Evolutionary conservation across 2,888 invertebrate genomes (phyloP).

Genomic region (Hirtodrosophila cameraria): DNA sequence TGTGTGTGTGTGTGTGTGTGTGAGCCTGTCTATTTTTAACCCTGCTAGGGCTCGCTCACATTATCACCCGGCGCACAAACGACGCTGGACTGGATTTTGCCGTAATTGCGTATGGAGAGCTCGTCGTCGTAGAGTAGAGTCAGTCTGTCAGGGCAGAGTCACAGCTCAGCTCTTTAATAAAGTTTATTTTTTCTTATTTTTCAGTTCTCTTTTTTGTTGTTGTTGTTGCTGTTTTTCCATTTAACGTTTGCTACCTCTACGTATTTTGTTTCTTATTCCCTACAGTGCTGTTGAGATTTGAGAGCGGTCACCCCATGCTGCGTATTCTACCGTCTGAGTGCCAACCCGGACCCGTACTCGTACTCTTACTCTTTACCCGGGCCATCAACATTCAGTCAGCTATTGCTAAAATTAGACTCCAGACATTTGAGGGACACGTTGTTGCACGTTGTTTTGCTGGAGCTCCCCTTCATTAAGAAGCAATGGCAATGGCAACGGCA

Average conservation of each 20-base stretch:
- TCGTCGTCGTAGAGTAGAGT: constrained; percentile 45
- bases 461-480: constrained; percentile 62
- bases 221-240: too few species aligned
- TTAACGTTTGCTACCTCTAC: constrained; percentile 30
- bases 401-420: constrained; percentile 73
- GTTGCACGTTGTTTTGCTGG: constrained; percentile 46
- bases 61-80: constrained; percentile 65
- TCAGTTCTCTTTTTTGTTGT: constrained; percentile 40
- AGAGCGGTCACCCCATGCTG: constrained; percentile 74
- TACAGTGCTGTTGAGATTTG: constrained; percentile 51
- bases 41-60: constrained; percentile 46
- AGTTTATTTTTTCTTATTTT: constrained; percentile 46
- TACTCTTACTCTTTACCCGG: constrained; percentile 10
- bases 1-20: constrained; percentile 10
- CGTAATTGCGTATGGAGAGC: constrained; percentile 77
- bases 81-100: constrained; percentile 62
- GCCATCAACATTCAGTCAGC: constrained; percentile 25
- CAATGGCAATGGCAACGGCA: constrained; percentile 48
- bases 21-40: constrained; percentile 62
- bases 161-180: constrained; percentile 71
- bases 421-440: constrained; percentile 51
- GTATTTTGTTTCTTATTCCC: constrained; percentile 10
- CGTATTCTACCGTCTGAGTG: constrained; percentile 48
- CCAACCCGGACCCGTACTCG: constrained; percentile 19
- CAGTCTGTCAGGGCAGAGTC: constrained; percentile 23